Percentiles rank a stretch among this genome's conserved stretches.
These are phyloP conservation scores for Parapristionchus giblindavisi DNA, from an alignment of 2,888 invertebrate genomes.

Conservation along the genomic window DNA sequence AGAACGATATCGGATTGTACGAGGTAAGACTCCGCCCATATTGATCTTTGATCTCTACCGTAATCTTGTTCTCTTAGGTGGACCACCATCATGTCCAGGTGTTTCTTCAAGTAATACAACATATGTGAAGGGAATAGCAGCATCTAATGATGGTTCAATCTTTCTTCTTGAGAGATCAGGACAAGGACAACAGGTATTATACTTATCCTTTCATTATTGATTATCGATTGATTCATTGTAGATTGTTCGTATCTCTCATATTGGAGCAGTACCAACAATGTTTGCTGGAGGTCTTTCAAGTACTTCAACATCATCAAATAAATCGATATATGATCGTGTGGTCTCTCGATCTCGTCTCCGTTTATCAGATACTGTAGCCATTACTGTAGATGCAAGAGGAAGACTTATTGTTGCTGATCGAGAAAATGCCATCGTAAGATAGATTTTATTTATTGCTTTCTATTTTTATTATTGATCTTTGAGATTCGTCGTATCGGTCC, in stretches of 20 bases:
- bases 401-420: conserved; percentile 91
- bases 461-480: not conserved
- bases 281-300: not conserved
- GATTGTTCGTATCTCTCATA: not conserved
- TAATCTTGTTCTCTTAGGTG: not conserved
- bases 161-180: conserved; percentile 22
- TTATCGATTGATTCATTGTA: too few species aligned
- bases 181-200: conserved; percentile 22
- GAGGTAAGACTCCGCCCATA: conserved; percentile 6
- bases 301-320: too few species aligned
- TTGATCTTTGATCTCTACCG: not conserved
- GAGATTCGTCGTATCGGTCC: conserved; percentile 69
- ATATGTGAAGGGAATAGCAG: conserved; percentile 5
- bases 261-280: not conserved
- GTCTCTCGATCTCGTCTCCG: conserved; percentile 22
- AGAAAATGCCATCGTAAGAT: conserved; percentile 47
- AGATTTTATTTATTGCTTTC: not conserved
- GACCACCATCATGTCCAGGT: conserved; percentile 19
- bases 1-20: conserved; percentile 7
- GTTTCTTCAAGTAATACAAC: not conserved
- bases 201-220: too few species aligned
- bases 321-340: too few species aligned
- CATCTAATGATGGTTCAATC: conserved; percentile 9
- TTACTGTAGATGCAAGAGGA: conserved; percentile 94
- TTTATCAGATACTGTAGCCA: conserved; percentile 72